Conservation (phyloP, 2,888 invertebrate genomes). For the Nematopogon swammerdamellus region DNA sequence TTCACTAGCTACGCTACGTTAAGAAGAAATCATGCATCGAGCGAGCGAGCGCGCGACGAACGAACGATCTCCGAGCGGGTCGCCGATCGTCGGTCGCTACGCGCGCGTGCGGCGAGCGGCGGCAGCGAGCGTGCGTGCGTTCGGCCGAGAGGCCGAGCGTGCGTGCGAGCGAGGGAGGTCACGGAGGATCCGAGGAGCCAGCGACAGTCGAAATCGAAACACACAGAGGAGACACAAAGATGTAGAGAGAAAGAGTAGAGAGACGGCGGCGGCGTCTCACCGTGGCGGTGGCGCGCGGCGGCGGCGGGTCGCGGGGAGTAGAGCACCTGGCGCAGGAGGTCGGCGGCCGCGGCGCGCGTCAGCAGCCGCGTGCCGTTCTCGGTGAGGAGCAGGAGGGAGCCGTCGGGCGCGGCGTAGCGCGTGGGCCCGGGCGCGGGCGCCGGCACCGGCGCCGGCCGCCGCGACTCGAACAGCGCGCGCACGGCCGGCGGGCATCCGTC, state of each 20-base stretch:
- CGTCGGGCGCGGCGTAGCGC: conserved; percentile 59
- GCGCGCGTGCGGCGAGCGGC: conserved; percentile 26
- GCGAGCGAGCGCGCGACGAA: not conserved
- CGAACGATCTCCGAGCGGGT: not conserved
- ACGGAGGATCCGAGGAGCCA: conserved; percentile 1
- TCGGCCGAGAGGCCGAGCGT: conserved; percentile 28
- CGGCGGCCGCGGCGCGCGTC: conserved; percentile 51
- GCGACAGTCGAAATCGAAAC: not conserved
- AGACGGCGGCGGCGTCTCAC: conserved; percentile 38
- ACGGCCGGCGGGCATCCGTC: conserved; percentile 50
- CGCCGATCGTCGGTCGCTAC: not conserved
- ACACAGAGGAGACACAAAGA: conserved; percentile 5
- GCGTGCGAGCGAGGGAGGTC: conserved; percentile 22
- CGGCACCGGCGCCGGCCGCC: conserved; percentile 32
- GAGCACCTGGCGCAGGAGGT: conserved; percentile 52
- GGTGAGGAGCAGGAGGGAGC: conserved; percentile 62
- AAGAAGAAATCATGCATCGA: not conserved
- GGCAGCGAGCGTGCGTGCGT: conserved; percentile 25
- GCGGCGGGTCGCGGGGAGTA: conserved; percentile 53
- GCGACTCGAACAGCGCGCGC: conserved; percentile 52
- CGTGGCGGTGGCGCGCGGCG: conserved; percentile 33
- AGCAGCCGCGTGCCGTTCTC: conserved; percentile 61
- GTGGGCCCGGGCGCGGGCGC: conserved; percentile 51
- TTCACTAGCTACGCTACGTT: conserved; percentile 21
- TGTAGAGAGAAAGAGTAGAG: conserved; percentile 1